Evolutionary conservation across 2,113 vertebrate species (phyloP).

Genomic region (Fukomys damarensis): DNA sequence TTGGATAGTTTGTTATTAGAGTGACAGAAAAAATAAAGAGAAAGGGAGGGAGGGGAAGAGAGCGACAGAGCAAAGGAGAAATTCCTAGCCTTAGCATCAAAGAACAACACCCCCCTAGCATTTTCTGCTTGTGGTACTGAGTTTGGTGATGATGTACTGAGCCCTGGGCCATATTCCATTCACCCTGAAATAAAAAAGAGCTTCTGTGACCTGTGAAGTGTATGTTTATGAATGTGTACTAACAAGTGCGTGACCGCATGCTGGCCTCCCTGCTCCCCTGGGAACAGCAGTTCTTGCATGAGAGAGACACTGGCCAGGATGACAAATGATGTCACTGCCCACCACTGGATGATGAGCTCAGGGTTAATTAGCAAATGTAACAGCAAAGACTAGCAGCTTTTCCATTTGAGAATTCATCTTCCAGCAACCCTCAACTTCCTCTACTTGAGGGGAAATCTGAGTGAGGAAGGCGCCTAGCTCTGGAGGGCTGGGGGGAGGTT

Average conservation of each 20-base stretch:
- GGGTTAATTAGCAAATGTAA: constrained; percentile 27
- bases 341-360: background rate
- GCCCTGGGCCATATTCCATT: background rate
- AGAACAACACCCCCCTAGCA: background rate
- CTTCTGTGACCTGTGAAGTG: background rate
- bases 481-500: background rate
- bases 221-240: background rate
- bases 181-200: background rate
- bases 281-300: background rate
- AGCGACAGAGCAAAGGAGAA: background rate
- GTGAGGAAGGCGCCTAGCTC: background rate
- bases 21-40: background rate
- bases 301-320: background rate
- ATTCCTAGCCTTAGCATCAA: background rate
- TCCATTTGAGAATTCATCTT: background rate
- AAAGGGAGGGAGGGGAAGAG: background rate
- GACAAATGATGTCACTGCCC: background rate
- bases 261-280: background rate
- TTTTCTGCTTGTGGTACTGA: background rate
- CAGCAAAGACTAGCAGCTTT: background rate
- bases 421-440: background rate
- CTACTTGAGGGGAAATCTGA: too few species aligned
- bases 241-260: background rate
- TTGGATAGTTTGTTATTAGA: background rate
- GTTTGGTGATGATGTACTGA: background rate